Conservation (phyloP, 35 echinoderm and acorn worm species). For the Ptychodera flava region DNA sequence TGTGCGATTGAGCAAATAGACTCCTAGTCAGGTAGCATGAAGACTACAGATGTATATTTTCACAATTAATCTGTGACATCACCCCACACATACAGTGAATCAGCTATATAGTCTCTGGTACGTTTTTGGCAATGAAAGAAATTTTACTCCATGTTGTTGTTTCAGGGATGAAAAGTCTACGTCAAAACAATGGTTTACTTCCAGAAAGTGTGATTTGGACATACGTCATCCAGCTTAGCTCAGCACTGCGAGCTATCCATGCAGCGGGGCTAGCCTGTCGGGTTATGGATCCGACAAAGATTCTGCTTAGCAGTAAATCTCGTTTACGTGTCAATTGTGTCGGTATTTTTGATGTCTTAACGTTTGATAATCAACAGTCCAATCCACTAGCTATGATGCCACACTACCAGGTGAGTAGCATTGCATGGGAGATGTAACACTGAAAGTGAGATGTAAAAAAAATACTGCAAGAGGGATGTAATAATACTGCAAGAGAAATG, state of each 20-base stretch:
- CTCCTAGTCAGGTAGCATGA: too few relatives aligned
- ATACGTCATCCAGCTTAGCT: conserved; percentile 90
- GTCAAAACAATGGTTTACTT: conserved; percentile 51
- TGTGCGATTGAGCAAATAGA: too few relatives aligned
- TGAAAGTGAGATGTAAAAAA: too few relatives aligned
- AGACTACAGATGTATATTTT: too few relatives aligned
- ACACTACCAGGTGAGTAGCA: conserved; percentile 85
- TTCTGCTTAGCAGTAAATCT: conserved; percentile 63
- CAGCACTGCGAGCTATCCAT: conserved; percentile 87
- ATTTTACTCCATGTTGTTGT: too few relatives aligned
- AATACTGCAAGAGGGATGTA: too few relatives aligned
- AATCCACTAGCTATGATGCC: conserved; percentile 88
- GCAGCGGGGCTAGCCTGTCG: conserved; percentile 82
- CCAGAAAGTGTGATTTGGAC: conserved; percentile 97
- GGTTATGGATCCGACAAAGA: conserved; percentile 98
- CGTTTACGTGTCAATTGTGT: conserved; percentile 87
- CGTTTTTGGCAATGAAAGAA: too few relatives aligned
- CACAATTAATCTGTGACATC: too few relatives aligned
- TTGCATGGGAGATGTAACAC: too few relatives aligned
- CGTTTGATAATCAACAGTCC: conserved; percentile 62
- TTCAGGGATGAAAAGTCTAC: conserved; percentile 70
- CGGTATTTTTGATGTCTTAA: conserved; percentile 91
- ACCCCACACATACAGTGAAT: too few relatives aligned
- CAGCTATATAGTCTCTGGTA: too few relatives aligned
- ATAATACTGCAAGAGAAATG: too few relatives aligned